Evolutionary conservation across 2,888 invertebrate species (phyloP), one percentile per base, ranked within the genome.

Genomic region (Metopia argyrocephala): DNA sequence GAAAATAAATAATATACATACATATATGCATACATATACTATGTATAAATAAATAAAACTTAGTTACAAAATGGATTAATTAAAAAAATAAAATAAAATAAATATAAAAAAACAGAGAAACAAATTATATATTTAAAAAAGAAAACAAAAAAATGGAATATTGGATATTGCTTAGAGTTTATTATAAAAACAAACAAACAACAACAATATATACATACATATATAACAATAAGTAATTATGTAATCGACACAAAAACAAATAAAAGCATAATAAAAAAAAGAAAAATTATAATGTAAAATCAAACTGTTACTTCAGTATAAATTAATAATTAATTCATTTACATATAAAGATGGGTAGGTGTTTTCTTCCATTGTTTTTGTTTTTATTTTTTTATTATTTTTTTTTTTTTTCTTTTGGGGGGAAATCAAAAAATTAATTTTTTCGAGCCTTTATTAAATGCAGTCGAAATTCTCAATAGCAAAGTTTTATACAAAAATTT

Each of bases 101-200:
- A 69, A 21, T 20, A 64, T 31, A 5, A 70, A 54, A 46, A 46
- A 62, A 70, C 20, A 76, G 45, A 76, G 65, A 73, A 65, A 70
- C 38, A 74, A 69, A 68, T 68, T 66, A 81, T 78, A 81, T 78
- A 81, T 81, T 73, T 74, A 81, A 81, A 45, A 76, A 81, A 69
- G n/a, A 65, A 57, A 31, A 9, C 6, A 31, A 57, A 31, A 50
- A 65, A 79, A 57, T 46, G 71, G 66, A 78, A 78, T 78, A 81
- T 81, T 81, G 74, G n/a, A 81, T 78, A 81, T 81, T 81, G 78
- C 81, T 81, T 81, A 81, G 81, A 81, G 81, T 81, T 81, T 81
- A 81, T 81, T 81, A 78, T 78, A 78, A 66, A 74, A 57, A 74
- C 54, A 12, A 65, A 66, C 57, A 64, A 57, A 79, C 71, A 70